These are phyloP conservation scores for Ophioninae sp. DNA, from an alignment of 2,888 invertebrate species.

Conservation along the genomic window DNA sequence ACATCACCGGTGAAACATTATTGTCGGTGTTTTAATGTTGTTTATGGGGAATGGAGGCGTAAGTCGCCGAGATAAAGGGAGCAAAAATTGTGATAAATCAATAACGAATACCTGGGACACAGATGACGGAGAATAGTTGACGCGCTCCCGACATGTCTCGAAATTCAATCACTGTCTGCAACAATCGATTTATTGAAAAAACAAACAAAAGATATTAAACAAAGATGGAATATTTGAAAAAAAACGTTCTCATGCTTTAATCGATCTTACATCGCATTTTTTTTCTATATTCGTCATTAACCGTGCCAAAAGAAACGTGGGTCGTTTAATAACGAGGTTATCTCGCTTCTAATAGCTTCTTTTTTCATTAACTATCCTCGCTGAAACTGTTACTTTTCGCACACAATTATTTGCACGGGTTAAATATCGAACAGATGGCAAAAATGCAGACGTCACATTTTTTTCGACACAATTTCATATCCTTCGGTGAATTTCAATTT, in stretches of 20 bases:
- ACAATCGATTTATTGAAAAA: background rate
- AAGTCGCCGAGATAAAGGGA: constrained; percentile 5
- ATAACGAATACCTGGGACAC: constrained; percentile 22
- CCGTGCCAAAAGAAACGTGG: constrained; percentile 51
- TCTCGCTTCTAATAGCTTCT: background rate
- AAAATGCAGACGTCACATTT: background rate
- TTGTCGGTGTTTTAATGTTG: background rate
- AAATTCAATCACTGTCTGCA: background rate
- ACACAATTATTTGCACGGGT: background rate
- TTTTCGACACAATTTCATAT: background rate
- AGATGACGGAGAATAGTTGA: constrained; percentile 1
- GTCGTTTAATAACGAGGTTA: constrained; percentile 15
- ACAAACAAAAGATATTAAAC: constrained; percentile 20
- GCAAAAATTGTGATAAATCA: constrained; percentile 29
- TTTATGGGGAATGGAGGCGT: constrained; percentile 3
- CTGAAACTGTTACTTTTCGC: background rate
- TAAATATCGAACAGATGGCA: background rate
- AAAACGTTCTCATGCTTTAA: constrained; percentile 12
- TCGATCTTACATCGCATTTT: constrained; percentile 23
- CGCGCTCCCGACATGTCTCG: background rate
- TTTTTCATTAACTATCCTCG: background rate
- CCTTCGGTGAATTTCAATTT: background rate
- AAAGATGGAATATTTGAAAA: background rate
- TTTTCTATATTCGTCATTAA: background rate
- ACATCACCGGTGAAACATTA: constrained; percentile 4